Conservation (phyloP, 2,113 vertebrate genomes). For the Syrrhaptes paradoxus region DNA sequence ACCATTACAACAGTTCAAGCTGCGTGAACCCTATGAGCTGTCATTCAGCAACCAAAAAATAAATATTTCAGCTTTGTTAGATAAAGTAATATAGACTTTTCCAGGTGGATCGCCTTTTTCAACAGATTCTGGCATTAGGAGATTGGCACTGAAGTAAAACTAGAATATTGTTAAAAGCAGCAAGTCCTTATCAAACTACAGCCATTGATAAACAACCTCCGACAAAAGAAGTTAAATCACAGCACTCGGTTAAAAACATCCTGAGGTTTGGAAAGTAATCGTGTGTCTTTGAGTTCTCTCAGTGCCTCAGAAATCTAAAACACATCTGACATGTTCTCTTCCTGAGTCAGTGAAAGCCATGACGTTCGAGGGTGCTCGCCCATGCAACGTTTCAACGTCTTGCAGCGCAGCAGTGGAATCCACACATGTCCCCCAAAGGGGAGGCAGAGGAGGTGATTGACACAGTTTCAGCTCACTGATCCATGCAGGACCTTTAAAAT, state of each 20-base stretch:
- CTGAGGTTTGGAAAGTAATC: not conserved
- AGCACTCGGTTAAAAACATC: not conserved
- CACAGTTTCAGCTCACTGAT: slow-evolving; percentile 35
- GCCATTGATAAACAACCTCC: not conserved
- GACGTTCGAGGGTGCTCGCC: rapidly evolving
- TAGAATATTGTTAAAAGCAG: not conserved
- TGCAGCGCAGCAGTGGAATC: not conserved
- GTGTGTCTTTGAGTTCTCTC: not conserved
- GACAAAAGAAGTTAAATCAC: not conserved
- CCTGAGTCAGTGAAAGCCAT: not conserved
- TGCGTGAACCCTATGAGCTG: not conserved
- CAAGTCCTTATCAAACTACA: not conserved
- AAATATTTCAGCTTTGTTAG: not conserved
- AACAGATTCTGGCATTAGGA: not conserved
- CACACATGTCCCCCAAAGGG: not conserved
- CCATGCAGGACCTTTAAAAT: slow-evolving; percentile 11
- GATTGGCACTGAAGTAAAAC: not conserved
- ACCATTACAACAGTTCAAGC: not conserved
- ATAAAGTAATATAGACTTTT: not conserved
- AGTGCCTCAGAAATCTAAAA: not conserved
- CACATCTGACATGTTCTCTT: not conserved
- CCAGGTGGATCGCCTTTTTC: not conserved
- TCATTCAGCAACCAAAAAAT: not conserved
- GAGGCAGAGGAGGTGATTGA: slow-evolving; percentile 49
- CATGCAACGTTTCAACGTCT: rapidly evolving